A percentile compares a stretch with the other conserved stretches of the same genome.
phyloP scores from a whole-genome alignment of 1,140 invertebrate species.

The Mercenaria mercenaria region DNA sequence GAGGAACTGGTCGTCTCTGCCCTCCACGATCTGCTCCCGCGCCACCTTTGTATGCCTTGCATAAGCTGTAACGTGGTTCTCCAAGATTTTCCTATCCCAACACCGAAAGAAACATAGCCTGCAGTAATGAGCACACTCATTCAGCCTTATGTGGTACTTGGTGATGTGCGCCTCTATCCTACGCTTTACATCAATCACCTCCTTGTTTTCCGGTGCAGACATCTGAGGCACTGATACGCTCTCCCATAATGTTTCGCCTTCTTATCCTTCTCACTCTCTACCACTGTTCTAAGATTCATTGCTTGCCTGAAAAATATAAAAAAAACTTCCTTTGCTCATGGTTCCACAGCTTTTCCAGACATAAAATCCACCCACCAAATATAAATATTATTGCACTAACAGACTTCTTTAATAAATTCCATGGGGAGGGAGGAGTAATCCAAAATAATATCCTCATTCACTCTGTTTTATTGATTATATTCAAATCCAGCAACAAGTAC shows the following conservation, averaged over 20 bases:
- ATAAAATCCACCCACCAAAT: too few relatives aligned
- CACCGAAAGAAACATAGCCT: not conserved
- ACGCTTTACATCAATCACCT: not conserved
- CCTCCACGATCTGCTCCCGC: not conserved
- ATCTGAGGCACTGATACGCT: not conserved
- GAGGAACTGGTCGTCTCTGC: not conserved
- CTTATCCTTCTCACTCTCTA: not conserved
- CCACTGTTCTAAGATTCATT: not conserved
- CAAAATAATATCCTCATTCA: too few relatives aligned
- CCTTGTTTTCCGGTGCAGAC: not conserved
- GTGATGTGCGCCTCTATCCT: not conserved
- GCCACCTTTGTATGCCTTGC: not conserved
- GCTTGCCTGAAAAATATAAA: not conserved
- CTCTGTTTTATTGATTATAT: too few relatives aligned
- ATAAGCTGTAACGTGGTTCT: not conserved
- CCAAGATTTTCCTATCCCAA: not conserved
- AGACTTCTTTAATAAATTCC: too few relatives aligned
- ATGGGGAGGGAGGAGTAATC: too few relatives aligned
- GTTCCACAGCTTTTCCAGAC: too few relatives aligned
- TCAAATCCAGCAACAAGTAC: too few relatives aligned
- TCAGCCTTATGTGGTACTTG: not conserved
- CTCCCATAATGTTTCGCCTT: not conserved
- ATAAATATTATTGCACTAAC: too few relatives aligned
- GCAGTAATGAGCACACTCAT: not conserved
- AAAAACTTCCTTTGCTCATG: not conserved